These are phyloP conservation scores for Rhynchonycteris naso DNA, from an alignment of 2,797 vertebrate genomes.

Conservation along the genomic window DNA sequence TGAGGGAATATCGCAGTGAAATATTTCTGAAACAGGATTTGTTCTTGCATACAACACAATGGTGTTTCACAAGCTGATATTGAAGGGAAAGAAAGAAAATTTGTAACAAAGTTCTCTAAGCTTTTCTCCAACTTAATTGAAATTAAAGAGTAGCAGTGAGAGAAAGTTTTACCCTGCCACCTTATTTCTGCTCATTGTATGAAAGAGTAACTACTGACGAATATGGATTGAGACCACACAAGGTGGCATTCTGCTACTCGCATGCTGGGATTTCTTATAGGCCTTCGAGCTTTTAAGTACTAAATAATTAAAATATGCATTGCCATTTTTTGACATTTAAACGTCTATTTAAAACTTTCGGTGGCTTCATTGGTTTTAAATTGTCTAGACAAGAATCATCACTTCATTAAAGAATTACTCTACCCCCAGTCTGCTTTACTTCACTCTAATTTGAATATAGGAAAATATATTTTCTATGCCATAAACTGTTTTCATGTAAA, in stretches of 20 bases:
- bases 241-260: background rate
- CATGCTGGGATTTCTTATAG: background rate
- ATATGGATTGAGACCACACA: background rate
- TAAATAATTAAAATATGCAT: slow-evolving; percentile 53
- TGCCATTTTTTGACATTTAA: slow-evolving; percentile 57
- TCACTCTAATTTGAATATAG: background rate
- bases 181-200: background rate
- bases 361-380: slow-evolving; percentile 18
- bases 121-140: slow-evolving; percentile 39
- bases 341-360: slow-evolving; percentile 42
- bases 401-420: background rate
- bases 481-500: slow-evolving; percentile 33
- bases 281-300: slow-evolving; percentile 41
- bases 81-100: background rate
- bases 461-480: background rate
- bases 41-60: background rate
- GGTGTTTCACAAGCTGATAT: background rate
- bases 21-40: slow-evolving; percentile 22
- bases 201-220: background rate
- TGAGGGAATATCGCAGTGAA: background rate
- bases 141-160: background rate
- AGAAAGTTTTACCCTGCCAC: background rate
- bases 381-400: slow-evolving; percentile 7
- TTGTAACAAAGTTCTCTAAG: background rate
- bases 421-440: background rate